phyloP scores from a whole-genome alignment of 2,797 vertebrate genomes.

The Xiphophorus birchmanni region DNA sequence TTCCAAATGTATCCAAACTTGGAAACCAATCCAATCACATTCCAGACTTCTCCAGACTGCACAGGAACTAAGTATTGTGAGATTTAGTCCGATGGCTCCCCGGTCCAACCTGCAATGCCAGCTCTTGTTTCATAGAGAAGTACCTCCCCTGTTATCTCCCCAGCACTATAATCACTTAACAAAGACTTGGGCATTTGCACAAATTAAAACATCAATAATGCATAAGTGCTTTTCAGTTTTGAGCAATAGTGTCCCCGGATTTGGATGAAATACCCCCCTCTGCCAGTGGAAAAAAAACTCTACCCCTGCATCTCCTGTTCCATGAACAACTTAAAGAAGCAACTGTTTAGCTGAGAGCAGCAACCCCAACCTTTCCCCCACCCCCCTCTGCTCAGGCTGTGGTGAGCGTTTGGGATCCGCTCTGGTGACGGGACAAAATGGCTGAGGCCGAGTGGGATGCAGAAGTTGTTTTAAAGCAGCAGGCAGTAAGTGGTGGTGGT shows the following conservation, averaged over 20 bases:
- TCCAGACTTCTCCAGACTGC: not conserved
- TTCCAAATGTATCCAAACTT: not conserved
- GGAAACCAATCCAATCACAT: not conserved
- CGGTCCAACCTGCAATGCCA: slow-evolving; percentile 69
- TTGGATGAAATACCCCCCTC: slow-evolving; percentile 72
- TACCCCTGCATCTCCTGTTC: slow-evolving; percentile 55
- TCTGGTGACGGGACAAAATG: slow-evolving; percentile 67
- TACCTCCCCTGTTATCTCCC: slow-evolving; percentile 84
- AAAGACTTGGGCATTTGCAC: slow-evolving; percentile 88
- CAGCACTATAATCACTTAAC: slow-evolving; percentile 87
- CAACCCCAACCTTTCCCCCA: slow-evolving; percentile 1
- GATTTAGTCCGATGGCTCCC: slow-evolving; percentile 74
- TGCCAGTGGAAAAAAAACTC: slow-evolving; percentile 55
- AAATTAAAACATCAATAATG: slow-evolving; percentile 91
- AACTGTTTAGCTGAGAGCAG: slow-evolving; percentile 42
- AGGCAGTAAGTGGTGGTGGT: slow-evolving; percentile 71
- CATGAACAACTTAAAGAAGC: slow-evolving; percentile 55
- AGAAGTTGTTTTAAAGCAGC: slow-evolving; percentile 74
- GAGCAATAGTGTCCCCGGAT: slow-evolving; percentile 80
- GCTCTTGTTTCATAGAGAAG: slow-evolving; percentile 83
- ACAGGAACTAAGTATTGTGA: slow-evolving; percentile 61
- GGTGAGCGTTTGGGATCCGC: slow-evolving; percentile 59
- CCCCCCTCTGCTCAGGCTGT: slow-evolving; percentile 34
- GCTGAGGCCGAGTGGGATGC: slow-evolving; percentile 58
- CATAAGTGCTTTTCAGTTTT: slow-evolving; percentile 87